phyloP scores from a whole-genome alignment of 1,140 invertebrate species.

The Nixonia krombeini region DNA sequence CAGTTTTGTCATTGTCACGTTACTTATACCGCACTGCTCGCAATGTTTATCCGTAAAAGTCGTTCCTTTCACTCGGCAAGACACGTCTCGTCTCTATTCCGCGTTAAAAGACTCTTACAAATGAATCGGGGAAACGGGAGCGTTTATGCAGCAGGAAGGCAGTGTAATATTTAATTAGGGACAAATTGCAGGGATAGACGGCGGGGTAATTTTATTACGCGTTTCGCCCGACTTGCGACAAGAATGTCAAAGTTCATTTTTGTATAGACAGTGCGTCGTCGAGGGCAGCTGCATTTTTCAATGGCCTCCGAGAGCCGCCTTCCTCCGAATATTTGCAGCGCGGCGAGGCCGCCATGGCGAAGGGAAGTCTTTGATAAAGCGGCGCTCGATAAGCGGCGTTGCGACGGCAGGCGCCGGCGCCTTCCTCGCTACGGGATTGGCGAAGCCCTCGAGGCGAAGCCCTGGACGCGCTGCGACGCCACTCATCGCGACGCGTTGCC shows the following conservation, averaged over 20 bases:
- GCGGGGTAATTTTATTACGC: too few relatives aligned
- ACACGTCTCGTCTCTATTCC: too few relatives aligned
- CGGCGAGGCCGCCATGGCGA: slow-evolving; percentile 52
- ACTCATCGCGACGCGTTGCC: slow-evolving; percentile 58
- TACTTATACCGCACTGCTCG: not conserved
- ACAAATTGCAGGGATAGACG: not conserved
- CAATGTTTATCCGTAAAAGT: slow-evolving; percentile 6
- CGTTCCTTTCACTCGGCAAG: too few relatives aligned
- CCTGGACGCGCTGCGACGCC: slow-evolving; percentile 23
- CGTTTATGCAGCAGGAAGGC: too few relatives aligned
- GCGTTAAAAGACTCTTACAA: too few relatives aligned
- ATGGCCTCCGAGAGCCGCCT: slow-evolving; percentile 27
- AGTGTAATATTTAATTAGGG: too few relatives aligned
- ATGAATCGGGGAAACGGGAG: too few relatives aligned
- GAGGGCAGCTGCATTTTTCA: slow-evolving; percentile 26
- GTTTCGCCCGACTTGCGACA: not conserved
- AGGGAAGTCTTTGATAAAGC: slow-evolving; percentile 64
- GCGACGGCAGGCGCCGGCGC: slow-evolving; percentile 60
- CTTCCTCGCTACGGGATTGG: slow-evolving; percentile 43
- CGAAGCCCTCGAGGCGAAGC: slow-evolving; percentile 19
- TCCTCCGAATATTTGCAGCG: slow-evolving; percentile 14
- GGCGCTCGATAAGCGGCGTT: slow-evolving; percentile 65
- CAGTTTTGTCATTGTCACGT: slow-evolving; percentile 9
- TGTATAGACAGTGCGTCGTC: not conserved
- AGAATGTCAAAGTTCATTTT: slow-evolving; percentile 5